phyloP scores from a whole-genome alignment of 2,113 vertebrate species.

The Diadophis punctatus region DNA sequence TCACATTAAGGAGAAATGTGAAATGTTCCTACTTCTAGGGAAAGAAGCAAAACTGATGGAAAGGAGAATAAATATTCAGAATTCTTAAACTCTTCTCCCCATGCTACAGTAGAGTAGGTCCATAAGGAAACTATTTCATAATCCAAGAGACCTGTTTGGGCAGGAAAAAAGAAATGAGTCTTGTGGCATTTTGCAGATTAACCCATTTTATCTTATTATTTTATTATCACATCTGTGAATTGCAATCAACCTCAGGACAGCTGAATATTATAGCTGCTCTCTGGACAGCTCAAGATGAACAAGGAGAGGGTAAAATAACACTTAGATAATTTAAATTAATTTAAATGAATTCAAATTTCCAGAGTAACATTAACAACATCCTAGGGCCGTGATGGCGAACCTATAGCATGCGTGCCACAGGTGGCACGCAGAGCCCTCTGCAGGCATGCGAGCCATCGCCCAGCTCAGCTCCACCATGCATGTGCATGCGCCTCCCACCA shows the following conservation, averaged over 20 bases:
- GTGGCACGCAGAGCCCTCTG: too few species aligned
- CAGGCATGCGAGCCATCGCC: too few species aligned
- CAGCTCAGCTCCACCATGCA: too few species aligned
- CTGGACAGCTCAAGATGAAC: background rate
- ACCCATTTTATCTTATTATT: background rate
- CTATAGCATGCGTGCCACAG: too few species aligned
- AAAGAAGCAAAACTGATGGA: background rate
- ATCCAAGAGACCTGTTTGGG: background rate
- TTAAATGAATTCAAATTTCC: background rate
- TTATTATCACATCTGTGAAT: background rate
- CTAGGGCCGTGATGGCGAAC: too few species aligned
- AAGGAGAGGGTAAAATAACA: background rate
- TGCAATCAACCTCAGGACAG: background rate
- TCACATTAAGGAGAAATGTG: background rate
- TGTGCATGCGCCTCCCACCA: too few species aligned
- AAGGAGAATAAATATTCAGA: background rate
- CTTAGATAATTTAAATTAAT: background rate
- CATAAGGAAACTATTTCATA: background rate
- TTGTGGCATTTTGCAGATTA: background rate
- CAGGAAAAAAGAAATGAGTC: background rate
- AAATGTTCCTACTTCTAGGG: background rate
- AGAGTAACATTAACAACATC: background rate
- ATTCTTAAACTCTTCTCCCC: background rate
- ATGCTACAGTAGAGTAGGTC: background rate
- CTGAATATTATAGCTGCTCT: background rate